A percentile compares a stretch with the other conserved stretches of the same genome.
Conservation (phyloP, 2,113 vertebrate genomes). For the Dolichallabes microphthalmus region DNA sequence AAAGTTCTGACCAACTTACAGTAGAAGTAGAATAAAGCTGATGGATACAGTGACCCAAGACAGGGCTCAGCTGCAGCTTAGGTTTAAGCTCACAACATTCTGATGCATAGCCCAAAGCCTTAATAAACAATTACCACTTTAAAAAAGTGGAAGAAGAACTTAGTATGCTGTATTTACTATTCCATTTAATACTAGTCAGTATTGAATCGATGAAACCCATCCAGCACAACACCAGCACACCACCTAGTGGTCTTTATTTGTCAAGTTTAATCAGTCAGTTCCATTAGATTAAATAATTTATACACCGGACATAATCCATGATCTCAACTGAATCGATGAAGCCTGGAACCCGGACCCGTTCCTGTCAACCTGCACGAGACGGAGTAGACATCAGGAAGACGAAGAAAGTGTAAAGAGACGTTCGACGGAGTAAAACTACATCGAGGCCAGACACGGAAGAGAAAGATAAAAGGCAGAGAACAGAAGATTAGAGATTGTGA, state of each 20-base stretch:
- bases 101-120: neutral
- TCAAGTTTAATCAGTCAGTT: neutral
- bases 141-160: neutral
- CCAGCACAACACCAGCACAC: neutral
- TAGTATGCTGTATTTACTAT: neutral
- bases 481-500: neutral
- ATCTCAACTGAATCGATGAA: neutral
- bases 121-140: neutral
- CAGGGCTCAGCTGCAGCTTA: too few species aligned
- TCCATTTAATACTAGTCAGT: too few species aligned
- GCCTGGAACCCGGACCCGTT: neutral
- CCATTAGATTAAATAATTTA: neutral
- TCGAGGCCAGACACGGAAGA: neutral
- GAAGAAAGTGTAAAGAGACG: neutral
- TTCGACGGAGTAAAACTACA: neutral
- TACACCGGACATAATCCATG: neutral
- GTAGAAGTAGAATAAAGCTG: too few species aligned
- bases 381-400: neutral
- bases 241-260: neutral
- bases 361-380: neutral
- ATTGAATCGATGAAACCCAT: neutral
- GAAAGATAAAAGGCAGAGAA: slow-evolving; percentile 16
- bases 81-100: neutral
- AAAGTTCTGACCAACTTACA: too few species aligned
- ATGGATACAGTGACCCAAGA: too few species aligned